Conservation (phyloP, 2,888 invertebrate genomes). For the Diogma glabrata region DNA sequence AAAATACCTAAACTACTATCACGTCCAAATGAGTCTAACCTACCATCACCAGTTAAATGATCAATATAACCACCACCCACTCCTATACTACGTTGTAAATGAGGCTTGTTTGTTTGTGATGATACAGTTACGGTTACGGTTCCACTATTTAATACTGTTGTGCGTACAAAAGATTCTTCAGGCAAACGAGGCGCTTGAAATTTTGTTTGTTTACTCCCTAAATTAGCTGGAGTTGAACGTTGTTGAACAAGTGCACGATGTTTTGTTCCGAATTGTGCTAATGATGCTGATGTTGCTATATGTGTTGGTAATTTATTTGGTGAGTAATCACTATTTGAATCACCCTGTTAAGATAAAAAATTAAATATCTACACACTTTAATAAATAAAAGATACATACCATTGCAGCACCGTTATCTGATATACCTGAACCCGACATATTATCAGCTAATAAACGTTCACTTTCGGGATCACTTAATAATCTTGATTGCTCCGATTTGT, state of each 20-base stretch:
- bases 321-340: constrained; percentile 55
- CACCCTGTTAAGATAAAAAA: constrained; percentile 38
- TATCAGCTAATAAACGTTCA: constrained; percentile 59
- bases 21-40: constrained; percentile 27
- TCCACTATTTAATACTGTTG: constrained; percentile 9
- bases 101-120: constrained; percentile 18
- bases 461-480: constrained; percentile 55
- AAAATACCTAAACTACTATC: constrained; percentile 36
- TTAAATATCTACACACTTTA: neutral
- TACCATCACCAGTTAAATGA: constrained; percentile 15
- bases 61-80: constrained; percentile 24
- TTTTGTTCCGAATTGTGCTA: constrained; percentile 23
- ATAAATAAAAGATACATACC: constrained; percentile 21
- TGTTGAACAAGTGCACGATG: constrained; percentile 37
- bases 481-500: constrained; percentile 52
- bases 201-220: constrained; percentile 34
- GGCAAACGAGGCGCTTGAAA: constrained; percentile 36
- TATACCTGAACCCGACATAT: constrained; percentile 44
- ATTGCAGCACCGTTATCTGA: constrained; percentile 42
- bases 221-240: constrained; percentile 34
- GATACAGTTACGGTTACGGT: constrained; percentile 30
- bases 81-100: constrained; percentile 14
- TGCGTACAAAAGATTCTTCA: constrained; percentile 28
- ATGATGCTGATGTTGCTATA: constrained; percentile 35
- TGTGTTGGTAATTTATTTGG: constrained; percentile 41